These are phyloP conservation scores for Eurytoma adleriae DNA, from an alignment of 2,888 invertebrate genomes.

Conservation along the genomic window DNA sequence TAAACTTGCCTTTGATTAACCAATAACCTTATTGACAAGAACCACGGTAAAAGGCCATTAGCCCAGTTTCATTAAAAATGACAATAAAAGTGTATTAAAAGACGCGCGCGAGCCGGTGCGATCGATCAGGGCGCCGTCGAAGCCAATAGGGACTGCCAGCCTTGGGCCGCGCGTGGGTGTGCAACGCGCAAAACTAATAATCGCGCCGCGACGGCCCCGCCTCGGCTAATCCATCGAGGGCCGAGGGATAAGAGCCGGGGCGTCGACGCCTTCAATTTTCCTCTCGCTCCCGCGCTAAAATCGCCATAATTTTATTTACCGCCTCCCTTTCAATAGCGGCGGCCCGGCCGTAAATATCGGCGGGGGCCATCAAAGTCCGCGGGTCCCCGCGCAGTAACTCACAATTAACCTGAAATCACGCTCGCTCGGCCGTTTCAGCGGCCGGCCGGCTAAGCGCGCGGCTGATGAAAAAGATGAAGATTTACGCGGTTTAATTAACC, in stretches of 20 bases:
- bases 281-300: conserved; percentile 47
- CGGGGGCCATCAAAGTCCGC: conserved; percentile 46
- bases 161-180: background rate
- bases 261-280: conserved; percentile 23
- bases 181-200: conserved; percentile 43
- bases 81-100: conserved; percentile 46
- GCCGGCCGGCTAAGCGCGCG: background rate
- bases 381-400: conserved; percentile 42
- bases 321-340: background rate
- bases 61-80: conserved; percentile 51
- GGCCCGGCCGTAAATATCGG: conserved; percentile 19
- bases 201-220: conserved; percentile 1
- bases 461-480: conserved; percentile 47
- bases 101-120: background rate
- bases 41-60: conserved; percentile 31
- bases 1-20: conserved; percentile 41
- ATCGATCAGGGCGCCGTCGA: background rate
- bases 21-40: conserved; percentile 35
- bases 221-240: conserved; percentile 43
- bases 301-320: conserved; percentile 55
- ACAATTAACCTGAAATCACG: conserved; percentile 53
- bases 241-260: background rate
- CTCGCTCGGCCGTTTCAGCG: background rate
- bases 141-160: background rate
- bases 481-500: conserved; percentile 57